Evolutionary conservation across 2,888 invertebrate species (phyloP).

Genomic region (Oscheius sp.): DNA sequence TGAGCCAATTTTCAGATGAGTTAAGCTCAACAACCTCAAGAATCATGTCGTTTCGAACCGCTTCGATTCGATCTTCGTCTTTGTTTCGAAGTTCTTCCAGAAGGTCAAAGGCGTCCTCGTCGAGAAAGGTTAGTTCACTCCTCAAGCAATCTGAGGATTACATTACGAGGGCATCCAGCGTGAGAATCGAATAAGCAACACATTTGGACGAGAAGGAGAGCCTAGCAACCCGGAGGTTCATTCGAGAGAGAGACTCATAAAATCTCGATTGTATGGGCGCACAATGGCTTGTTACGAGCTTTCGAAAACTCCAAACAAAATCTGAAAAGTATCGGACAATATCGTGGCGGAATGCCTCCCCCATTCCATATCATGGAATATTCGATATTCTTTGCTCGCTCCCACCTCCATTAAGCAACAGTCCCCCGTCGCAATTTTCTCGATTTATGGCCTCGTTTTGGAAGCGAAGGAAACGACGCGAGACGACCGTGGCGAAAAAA

Average conservation of each 20-base stretch:
- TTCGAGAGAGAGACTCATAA: no score
- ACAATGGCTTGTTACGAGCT: no score
- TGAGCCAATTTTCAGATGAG: slow-evolving; percentile 4
- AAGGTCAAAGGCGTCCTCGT: slow-evolving; percentile 12
- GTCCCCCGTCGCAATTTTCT: slow-evolving; percentile 1
- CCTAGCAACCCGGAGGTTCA: no score
- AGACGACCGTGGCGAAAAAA: no score
- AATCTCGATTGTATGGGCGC: no score
- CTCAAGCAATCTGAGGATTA: not conserved
- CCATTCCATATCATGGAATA: not conserved
- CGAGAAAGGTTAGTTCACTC: slow-evolving; percentile 1
- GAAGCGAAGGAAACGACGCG: not conserved
- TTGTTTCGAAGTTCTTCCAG: slow-evolving; percentile 18
- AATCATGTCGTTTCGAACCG: slow-evolving; percentile 20
- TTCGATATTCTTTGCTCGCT: not conserved
- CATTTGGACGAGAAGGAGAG: no score
- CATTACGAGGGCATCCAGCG: not conserved
- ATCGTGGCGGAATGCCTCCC: no score
- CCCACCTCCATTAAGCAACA: no score
- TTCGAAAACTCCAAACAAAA: no score
- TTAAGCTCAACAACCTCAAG: no score
- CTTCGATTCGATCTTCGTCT: slow-evolving; percentile 15
- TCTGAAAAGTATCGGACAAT: no score
- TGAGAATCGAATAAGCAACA: not conserved
- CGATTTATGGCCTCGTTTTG: slow-evolving; percentile 14